phyloP scores from a whole-genome alignment of 2,797 vertebrate species.

The Pseudocheirus occidentalis region DNA sequence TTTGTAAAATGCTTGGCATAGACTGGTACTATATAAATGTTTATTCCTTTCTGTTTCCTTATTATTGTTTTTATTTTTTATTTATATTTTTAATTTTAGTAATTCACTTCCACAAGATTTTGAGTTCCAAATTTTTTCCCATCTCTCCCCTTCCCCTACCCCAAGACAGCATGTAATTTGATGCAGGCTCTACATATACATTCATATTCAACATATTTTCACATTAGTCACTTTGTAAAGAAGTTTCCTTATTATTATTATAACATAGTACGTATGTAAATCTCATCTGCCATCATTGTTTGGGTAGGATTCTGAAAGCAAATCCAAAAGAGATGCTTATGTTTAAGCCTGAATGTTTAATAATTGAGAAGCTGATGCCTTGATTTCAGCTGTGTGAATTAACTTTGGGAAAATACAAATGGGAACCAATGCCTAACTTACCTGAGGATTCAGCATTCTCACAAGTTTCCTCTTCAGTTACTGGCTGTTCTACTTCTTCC shows the following conservation, averaged over 20 bases:
- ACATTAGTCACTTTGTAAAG: too few species aligned
- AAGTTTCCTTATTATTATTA: background rate
- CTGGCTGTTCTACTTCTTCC: conserved; percentile 87
- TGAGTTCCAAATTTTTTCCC: too few species aligned
- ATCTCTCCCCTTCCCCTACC: too few species aligned
- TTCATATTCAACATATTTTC: too few species aligned
- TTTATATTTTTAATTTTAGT: too few species aligned
- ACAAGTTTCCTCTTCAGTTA: conserved; percentile 89
- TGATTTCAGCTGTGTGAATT: background rate
- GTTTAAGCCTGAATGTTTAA: background rate
- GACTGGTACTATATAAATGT: background rate
- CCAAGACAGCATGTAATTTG: too few species aligned
- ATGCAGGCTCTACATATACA: too few species aligned
- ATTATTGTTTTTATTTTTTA: background rate
- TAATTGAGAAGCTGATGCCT: background rate
- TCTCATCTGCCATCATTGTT: background rate
- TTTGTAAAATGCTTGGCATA: background rate
- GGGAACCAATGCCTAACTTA: conserved; percentile 72
- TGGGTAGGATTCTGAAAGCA: background rate
- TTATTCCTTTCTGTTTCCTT: background rate
- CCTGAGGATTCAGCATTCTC: conserved; percentile 89
- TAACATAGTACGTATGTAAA: background rate
- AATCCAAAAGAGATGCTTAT: background rate
- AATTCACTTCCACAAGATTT: too few species aligned
- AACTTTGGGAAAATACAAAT: fast-evolving